Evolutionary conservation across 92 coral and sea anemone species (phyloP), one percentile per base, ranked within the genome.

Genomic region (Bergia puertoricense): DNA sequence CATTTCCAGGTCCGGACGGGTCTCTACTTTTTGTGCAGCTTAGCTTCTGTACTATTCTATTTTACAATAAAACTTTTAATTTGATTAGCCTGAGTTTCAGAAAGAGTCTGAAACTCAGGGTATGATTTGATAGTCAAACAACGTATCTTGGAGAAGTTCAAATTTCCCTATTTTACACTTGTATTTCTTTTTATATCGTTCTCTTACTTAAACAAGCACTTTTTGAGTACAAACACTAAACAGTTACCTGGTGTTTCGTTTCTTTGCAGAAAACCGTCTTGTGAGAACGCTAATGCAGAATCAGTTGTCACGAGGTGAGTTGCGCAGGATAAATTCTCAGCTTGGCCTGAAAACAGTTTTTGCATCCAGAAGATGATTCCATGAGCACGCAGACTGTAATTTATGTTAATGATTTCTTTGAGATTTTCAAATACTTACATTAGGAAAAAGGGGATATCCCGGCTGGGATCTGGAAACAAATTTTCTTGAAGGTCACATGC

Each of bases 241-340:
- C 57, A 5, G 15, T 8, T 39, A 37, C 8, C 44, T 11, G 44
- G 11, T 10, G 18, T 39, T 1, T 62, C 30, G 81, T 91, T 69
- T 75, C 77, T 89, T 76, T 57, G 0, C 81, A 95, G 98, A 95
- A 71, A 95, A 93, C 72, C 94, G 90, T 41, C 94, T 95, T 6
- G 98, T 95, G 18, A 89, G 96, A 59, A 95, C 96, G 2, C 88
- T 95, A 36, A 92, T 95, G 88, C 95, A 95, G 82, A 92, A 90
- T 37, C 87, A 66, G 4, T 68, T 69, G 40, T 74, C 68, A 50
- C 87, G 87, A 71, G 87, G 87, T 84, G 30, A 69, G 77, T 45
- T 83, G 50, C 36, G 23, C 41, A 2, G 69, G 23, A 62, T 6
- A 5, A 4, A 1, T 62, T 62, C 3, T 62, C 68, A 62, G 57